These are phyloP conservation scores for Danio aesculapii DNA, from an alignment of 2,797 vertebrate genomes.

Conservation along the genomic window DNA sequence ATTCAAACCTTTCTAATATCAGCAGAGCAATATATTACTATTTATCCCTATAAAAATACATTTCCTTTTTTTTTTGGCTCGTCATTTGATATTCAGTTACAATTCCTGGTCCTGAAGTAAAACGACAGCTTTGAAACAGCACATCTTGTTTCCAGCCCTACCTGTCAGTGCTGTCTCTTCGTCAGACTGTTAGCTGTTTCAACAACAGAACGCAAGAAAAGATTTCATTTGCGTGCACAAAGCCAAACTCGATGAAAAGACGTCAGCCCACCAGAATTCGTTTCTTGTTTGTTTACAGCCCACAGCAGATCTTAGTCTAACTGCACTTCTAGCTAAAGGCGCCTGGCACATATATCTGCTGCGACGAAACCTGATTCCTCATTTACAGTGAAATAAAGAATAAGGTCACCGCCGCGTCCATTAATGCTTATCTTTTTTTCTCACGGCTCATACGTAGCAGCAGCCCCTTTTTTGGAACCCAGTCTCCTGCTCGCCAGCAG, in stretches of 20 bases:
- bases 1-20: neutral
- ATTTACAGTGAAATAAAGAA: slow-evolving; percentile 62
- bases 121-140: slow-evolving; percentile 4
- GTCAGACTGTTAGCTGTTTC: slow-evolving; percentile 8
- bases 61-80: neutral
- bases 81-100: neutral
- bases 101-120: neutral
- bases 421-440: slow-evolving; percentile 52
- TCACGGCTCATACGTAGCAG: slow-evolving; percentile 40
- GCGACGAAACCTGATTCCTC: slow-evolving; percentile 8
- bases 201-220: slow-evolving; percentile 19
- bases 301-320: slow-evolving; percentile 18
- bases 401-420: slow-evolving; percentile 66
- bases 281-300: slow-evolving; percentile 39
- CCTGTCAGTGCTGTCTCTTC: slow-evolving; percentile 11
- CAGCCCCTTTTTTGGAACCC: slow-evolving; percentile 58
- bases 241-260: slow-evolving; percentile 27
- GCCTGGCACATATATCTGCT: neutral
- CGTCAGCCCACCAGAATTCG: neutral
- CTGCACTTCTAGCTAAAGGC: neutral
- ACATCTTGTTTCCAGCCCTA: neutral
- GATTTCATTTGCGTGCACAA: slow-evolving; percentile 28
- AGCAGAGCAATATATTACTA: neutral
- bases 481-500: slow-evolving; percentile 60
- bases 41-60: neutral